Percentiles rank a stretch among this genome's conserved stretches.
These are phyloP conservation scores for Xerus rutilus DNA, from an alignment of 2,797 vertebrate genomes.

Conservation along the genomic window DNA sequence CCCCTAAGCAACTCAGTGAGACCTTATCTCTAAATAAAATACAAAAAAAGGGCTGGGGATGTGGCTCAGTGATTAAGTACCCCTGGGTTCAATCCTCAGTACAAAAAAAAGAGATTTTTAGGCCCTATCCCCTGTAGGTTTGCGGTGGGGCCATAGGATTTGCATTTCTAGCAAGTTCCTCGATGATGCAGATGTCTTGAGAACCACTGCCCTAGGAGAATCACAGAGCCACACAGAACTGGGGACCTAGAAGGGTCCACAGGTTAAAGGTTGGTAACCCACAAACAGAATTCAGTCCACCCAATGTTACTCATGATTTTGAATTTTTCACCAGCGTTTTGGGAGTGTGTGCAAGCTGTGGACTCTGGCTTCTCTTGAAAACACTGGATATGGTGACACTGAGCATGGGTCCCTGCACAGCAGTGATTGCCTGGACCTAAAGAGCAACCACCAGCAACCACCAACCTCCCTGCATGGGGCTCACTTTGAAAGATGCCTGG, in stretches of 20 bases:
- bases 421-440: neutral
- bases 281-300: neutral
- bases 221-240: neutral
- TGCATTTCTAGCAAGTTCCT: neutral
- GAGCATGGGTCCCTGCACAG: neutral
- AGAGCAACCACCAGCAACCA: neutral
- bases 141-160: neutral
- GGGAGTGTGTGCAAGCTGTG: neutral
- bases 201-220: neutral
- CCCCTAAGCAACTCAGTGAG: too few species aligned
- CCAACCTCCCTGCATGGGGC: neutral
- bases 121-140: too few species aligned
- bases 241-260: neutral
- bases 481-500: neutral
- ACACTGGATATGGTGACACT: neutral
- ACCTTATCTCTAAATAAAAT: too few species aligned
- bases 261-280: neutral
- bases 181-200: neutral
- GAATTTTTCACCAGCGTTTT: neutral
- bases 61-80: too few species aligned
- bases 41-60: too few species aligned
- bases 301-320: neutral
- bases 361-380: neutral
- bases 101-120: too few species aligned
- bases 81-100: too few species aligned